phyloP scores from a whole-genome alignment of 2,888 invertebrate species.

The Cabera pusaria region DNA sequence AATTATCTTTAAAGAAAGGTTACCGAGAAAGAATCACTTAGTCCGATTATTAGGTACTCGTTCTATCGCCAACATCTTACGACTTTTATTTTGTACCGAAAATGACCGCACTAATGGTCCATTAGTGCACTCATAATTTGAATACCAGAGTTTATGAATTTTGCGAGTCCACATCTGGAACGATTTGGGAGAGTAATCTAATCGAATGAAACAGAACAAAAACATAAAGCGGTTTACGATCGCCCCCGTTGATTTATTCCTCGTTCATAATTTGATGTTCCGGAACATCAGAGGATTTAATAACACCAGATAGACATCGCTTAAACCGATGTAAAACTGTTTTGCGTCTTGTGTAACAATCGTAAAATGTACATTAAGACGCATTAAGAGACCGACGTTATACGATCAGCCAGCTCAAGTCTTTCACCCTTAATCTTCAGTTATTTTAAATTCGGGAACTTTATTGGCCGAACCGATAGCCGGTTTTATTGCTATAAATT shows the following conservation, averaged over 20 bases:
- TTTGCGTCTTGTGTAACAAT: conserved; percentile 77
- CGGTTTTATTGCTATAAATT: conserved; percentile 74
- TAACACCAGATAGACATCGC: conserved; percentile 78
- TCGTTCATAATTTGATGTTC: conserved; percentile 82
- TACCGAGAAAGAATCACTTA: conserved; percentile 4
- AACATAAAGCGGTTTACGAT: conserved; percentile 80
- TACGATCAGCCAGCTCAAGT: conserved; percentile 61
- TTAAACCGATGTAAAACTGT: conserved; percentile 76
- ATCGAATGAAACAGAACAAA: conserved; percentile 67
- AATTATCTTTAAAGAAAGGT: conserved; percentile 3
- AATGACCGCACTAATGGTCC: conserved; percentile 38
- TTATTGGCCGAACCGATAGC: conserved; percentile 76
- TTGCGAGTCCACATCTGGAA: conserved; percentile 66
- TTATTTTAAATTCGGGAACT: conserved; percentile 75
- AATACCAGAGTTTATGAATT: conserved; percentile 53
- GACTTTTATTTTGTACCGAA: no score
- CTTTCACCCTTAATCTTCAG: conserved; percentile 76
- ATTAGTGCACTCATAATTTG: conserved; percentile 50
- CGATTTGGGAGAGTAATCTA: conserved; percentile 72
- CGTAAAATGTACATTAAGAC: conserved; percentile 82
- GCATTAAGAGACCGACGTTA: conserved; percentile 72
- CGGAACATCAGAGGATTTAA: conserved; percentile 79
- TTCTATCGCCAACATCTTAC: conserved; percentile 16
- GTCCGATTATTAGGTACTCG: conserved; percentile 10
- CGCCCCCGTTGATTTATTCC: conserved; percentile 78